Base-by-base conservation (phyloP, 2,888 invertebrate species). In the Xestia xanthographa region DNA sequence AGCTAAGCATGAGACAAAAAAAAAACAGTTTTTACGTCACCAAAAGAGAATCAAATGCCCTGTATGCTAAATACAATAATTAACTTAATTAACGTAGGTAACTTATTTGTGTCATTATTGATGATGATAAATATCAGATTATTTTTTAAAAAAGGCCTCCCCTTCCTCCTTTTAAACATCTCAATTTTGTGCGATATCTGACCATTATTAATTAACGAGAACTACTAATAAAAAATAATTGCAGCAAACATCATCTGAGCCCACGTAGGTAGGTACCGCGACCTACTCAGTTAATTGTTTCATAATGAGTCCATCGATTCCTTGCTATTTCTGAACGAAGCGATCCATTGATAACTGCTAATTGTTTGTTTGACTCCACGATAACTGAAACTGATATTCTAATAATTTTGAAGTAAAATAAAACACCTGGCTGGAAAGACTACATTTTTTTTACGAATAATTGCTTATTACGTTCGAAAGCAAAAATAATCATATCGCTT, bases 231-330 rank as follows among this genome's bases (percentile, higher is more conserved):
- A 58, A 72, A 72, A 65, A 65, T 45, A 75, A 75, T 66, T 75
- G 79, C 70, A 66, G 67, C 67, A 73, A 75, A 71, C 65, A 76
- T 85, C 72, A 77, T 87, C 90, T 89, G 90, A 66, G 43, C 73
- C 67, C 74, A 84, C 77, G 74, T n/a, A n/a, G n/a, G n/a, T n/a
- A n/a, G n/a, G n/a, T 78, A 83, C 70, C 88, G 90, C 90, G 91
- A 92, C 91, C 92, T 90, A 92, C 91, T 92, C 90, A 69, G 90
- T 89, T 94, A 93, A 94, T 93, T 94, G 93, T 94, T 90, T 84
- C 87, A 87, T 94, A 94, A 95, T 95, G 92, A 93, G 92, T 90
- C 86, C 90, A 93, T 93, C 92, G 92, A 94, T 93, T 93, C 87
- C 87, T 89, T 72, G 91, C 93, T 93, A 92, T 94, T 93, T 91